Conservation (phyloP, 2,888 invertebrate species). For the Drosophila paranaensis region DNA sequence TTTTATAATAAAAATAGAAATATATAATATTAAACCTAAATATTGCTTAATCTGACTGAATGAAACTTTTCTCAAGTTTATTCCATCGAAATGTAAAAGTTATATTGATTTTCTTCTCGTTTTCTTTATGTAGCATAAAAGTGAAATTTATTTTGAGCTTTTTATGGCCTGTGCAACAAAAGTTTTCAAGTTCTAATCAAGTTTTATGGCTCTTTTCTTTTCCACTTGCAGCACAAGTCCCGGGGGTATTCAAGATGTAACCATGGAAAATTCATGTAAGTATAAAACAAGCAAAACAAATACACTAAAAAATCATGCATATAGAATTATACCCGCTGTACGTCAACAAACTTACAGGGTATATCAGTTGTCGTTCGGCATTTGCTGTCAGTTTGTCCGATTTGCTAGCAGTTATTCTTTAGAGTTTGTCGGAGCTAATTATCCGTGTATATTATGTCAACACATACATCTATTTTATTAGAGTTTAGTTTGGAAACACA, state of each 20-base stretch:
- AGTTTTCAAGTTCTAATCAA: constrained; percentile 5
- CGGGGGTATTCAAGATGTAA: constrained; percentile 89
- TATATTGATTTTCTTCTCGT: background rate
- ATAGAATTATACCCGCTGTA: no score
- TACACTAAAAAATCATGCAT: background rate
- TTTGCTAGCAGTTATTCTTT: background rate
- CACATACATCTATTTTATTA: constrained; percentile 10
- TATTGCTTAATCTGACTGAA: background rate
- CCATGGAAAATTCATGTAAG: constrained; percentile 86
- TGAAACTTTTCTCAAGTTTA: background rate
- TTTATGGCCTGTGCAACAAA: background rate
- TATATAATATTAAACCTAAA: background rate
- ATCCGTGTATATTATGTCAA: constrained; percentile 20
- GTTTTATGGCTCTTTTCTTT: background rate
- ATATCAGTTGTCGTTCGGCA: background rate
- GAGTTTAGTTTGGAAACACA: constrained; percentile 50
- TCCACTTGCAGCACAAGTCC: constrained; percentile 88
- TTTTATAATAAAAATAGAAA: constrained; percentile 1
- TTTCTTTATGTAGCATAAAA: background rate
- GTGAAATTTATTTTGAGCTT: background rate
- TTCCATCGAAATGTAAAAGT: background rate
- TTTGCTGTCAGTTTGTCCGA: background rate
- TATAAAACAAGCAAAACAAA: constrained; percentile 18
- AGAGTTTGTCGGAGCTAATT: background rate
- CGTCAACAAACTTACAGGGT: no score